Evolutionary conservation across 2,113 vertebrate genomes (phyloP).

Genomic region (Microcebus jonahi): DNA sequence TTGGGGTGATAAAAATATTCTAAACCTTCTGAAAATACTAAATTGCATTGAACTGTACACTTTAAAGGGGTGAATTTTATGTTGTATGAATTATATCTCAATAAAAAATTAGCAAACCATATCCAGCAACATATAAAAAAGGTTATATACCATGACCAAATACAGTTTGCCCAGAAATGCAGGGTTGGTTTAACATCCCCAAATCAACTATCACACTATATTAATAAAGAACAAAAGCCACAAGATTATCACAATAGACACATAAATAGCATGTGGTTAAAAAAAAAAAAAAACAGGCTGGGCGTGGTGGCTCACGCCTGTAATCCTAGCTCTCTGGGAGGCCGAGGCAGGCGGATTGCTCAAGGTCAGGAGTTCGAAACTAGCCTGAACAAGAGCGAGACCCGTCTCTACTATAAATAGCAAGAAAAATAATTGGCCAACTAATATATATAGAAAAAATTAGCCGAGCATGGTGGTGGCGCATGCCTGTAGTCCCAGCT

Average conservation of each 20-base stretch:
- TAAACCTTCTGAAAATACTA: neutral
- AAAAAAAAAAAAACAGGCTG: neutral
- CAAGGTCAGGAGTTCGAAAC: no score
- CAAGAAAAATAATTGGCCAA: no score
- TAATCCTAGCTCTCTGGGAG: no score
- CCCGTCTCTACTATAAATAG: no score
- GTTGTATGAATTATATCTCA: neutral
- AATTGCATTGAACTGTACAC: neutral
- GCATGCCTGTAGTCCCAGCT: no score
- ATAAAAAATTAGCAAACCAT: neutral
- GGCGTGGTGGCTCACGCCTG: no score
- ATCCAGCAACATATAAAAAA: neutral
- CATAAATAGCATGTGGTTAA: neutral
- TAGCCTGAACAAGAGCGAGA: no score
- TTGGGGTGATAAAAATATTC: neutral
- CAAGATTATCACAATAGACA: neutral
- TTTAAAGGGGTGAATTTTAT: neutral
- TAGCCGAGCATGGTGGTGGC: no score
- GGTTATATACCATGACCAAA: neutral
- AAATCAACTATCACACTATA: neutral
- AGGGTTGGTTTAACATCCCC: neutral
- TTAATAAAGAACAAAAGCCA: neutral
- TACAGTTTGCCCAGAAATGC: neutral
- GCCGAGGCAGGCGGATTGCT: no score
- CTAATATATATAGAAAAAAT: no score